phyloP scores from a whole-genome alignment of 1,140 invertebrate species.

The Leptinotarsa defecta region DNA sequence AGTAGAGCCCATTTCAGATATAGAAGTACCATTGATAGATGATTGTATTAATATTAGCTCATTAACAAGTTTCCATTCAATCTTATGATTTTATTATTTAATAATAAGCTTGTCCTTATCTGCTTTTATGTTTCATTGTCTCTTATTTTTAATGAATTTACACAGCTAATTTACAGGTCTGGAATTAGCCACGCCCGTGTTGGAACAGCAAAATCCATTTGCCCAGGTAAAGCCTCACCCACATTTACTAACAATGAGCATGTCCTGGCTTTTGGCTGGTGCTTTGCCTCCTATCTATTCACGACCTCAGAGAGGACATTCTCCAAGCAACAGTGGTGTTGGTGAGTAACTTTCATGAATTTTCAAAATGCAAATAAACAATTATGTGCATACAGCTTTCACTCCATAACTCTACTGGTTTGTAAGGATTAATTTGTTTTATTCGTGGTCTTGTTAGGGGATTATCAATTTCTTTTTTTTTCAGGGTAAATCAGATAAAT shows the following conservation, averaged over 20 bases:
- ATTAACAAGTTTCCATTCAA: too few species aligned
- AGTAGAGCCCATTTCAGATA: too few species aligned
- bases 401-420: too few species aligned
- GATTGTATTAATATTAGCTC: too few species aligned
- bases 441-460: not conserved
- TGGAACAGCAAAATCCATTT: conserved; percentile 65
- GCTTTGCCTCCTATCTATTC: conserved; percentile 74
- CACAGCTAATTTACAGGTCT: conserved; percentile 51
- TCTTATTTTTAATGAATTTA: not conserved
- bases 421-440: not conserved
- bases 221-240: conserved; percentile 49
- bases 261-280: conserved; percentile 79
- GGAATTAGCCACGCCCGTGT: conserved; percentile 74
- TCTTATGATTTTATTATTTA: not conserved
- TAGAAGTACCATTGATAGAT: too few species aligned
- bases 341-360: conserved; percentile 35
- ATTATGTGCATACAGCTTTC: too few species aligned
- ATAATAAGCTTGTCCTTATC: not conserved
- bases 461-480: too few species aligned
- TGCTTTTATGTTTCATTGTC: too few species aligned
- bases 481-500: too few species aligned
- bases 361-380: not conserved
- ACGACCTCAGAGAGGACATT: conserved; percentile 59
- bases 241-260: conserved; percentile 69
- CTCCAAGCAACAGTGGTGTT: conserved; percentile 52